These are phyloP conservation scores for Apistogramma diplotaenia DNA, from an alignment of 2,113 vertebrate species.

Conservation along the genomic window DNA sequence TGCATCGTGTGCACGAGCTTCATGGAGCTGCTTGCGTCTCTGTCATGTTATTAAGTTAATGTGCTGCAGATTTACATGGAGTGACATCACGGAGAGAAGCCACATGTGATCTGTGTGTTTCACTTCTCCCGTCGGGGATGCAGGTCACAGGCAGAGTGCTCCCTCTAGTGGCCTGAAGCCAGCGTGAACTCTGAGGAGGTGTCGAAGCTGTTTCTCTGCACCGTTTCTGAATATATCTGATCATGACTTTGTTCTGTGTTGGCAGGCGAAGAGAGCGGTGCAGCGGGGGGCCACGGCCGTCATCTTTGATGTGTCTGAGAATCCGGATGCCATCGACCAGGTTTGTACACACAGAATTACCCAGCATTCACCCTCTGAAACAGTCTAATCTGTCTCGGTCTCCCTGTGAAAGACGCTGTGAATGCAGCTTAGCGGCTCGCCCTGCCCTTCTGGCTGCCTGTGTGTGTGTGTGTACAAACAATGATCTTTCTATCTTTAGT, in stretches of 20 bases:
- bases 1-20: conserved; percentile 1
- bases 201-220: neutral
- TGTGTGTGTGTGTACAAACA: conserved; percentile 35
- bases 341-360: conserved; percentile 69
- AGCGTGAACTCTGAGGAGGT: neutral
- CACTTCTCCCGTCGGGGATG: too few relatives aligned
- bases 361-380: neutral
- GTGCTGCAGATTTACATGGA: neutral
- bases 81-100: conserved; percentile 23
- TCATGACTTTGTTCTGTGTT: conserved; percentile 12
- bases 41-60: neutral
- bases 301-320: conserved; percentile 99
- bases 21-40: neutral
- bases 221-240: neutral
- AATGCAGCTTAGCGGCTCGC: conserved; percentile 4
- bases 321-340: conserved; percentile 98
- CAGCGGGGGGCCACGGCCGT: conserved; percentile 97
- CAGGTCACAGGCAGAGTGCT: conserved; percentile 48
- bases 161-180: conserved; percentile 66
- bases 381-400: neutral
- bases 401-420: neutral
- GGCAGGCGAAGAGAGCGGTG: conserved; percentile 93
- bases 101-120: too few relatives aligned
- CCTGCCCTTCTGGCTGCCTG: conserved; percentile 9
- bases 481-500: conserved; percentile 55